Percentiles rank a stretch among this genome's conserved stretches.
Evolutionary conservation across 2,797 vertebrate species (phyloP).

Genomic region (Corythornis leucogaster): DNA sequence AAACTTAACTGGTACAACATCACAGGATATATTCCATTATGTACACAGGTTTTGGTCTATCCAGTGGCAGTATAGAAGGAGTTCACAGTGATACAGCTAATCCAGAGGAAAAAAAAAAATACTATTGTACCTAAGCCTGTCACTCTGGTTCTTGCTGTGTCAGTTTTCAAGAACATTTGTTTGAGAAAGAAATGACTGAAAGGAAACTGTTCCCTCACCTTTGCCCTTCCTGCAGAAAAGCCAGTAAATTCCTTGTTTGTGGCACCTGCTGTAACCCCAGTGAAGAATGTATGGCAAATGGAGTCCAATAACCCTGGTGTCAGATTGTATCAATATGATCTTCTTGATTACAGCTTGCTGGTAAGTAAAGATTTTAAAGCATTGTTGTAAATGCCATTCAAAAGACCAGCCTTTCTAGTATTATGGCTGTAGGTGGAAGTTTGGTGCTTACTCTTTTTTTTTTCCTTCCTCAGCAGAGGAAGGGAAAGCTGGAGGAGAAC

Average conservation of each 20-base stretch:
- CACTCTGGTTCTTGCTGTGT: not conserved
- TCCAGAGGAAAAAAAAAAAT: not conserved
- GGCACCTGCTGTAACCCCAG: slow-evolving; percentile 93
- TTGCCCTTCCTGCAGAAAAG: slow-evolving; percentile 74
- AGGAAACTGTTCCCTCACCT: not conserved
- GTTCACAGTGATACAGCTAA: not conserved
- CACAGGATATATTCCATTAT: no score
- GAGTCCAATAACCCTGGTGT: slow-evolving; percentile 92
- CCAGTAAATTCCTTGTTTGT: slow-evolving; percentile 91
- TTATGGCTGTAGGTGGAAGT: not conserved
- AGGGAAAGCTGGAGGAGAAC: not conserved
- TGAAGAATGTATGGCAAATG: slow-evolving; percentile 76
- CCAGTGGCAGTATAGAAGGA: not conserved
- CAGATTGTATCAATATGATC: slow-evolving; percentile 87
- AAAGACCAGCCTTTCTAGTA: not conserved
- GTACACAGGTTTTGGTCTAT: not conserved
- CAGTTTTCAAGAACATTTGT: not conserved
- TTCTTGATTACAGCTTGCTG: slow-evolving; percentile 78
- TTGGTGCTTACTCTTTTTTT: not conserved
- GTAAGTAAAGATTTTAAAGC: slow-evolving; percentile 76
- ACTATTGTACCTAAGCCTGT: not conserved
- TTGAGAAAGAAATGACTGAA: not conserved
- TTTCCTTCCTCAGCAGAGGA: not conserved
- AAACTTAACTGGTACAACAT: not conserved
- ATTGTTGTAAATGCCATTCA: not conserved